Conservation (phyloP, 2,113 vertebrate genomes). For the Anas platyrhynchos region DNA sequence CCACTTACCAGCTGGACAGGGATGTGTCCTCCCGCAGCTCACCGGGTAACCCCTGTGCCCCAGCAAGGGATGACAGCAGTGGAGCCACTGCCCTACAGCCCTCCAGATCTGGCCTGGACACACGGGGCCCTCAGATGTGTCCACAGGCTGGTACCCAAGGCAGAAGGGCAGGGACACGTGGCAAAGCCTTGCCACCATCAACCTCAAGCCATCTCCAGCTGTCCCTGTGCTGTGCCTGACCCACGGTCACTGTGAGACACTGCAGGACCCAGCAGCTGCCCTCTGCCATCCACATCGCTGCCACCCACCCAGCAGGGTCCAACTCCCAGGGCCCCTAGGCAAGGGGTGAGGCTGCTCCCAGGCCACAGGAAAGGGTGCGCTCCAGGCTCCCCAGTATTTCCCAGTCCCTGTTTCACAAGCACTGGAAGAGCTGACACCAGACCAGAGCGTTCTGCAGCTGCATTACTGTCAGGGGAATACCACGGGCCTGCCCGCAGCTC, state of each 20-base stretch:
- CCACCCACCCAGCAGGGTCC: fast-evolving
- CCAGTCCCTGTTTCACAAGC: fast-evolving
- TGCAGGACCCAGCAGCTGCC: not conserved
- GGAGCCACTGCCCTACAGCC: not conserved
- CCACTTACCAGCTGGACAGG: not conserved
- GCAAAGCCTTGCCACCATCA: not conserved
- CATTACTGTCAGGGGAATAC: not conserved
- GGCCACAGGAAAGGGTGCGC: fast-evolving
- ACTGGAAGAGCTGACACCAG: not conserved
- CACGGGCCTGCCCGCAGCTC: fast-evolving
- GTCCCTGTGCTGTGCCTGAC: not conserved
- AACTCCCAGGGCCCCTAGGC: not conserved
- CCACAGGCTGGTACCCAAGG: fast-evolving
- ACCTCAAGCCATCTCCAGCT: not conserved
- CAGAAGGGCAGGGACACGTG: not conserved
- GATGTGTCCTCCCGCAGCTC: not conserved
- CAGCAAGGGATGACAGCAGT: not conserved
- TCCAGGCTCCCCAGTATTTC: not conserved
- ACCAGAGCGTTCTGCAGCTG: too few species aligned
- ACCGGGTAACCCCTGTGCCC: not conserved
- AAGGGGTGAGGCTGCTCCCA: not conserved
- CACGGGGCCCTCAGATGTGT: not conserved
- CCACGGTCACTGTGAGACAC: not conserved
- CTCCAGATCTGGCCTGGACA: too few species aligned
- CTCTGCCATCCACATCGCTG: fast-evolving